These are phyloP conservation scores for Napeogenes sylphis DNA, from an alignment of 2,888 invertebrate species.

Conservation along the genomic window DNA sequence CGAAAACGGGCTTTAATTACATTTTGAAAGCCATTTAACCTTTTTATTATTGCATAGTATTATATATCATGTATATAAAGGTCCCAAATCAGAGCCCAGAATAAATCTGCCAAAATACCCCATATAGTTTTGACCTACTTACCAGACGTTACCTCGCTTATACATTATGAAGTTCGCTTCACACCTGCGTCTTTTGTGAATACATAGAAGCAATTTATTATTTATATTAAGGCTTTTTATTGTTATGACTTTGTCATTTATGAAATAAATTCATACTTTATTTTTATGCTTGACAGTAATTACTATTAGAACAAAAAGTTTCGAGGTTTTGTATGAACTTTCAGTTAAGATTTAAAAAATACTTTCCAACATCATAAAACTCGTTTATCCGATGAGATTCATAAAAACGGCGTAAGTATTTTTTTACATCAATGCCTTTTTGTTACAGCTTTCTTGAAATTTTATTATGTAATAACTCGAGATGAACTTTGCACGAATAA, in stretches of 20 bases:
- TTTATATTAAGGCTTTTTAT: neutral
- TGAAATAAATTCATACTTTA: no score
- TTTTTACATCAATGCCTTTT: constrained; percentile 28
- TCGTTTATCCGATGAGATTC: constrained; percentile 23
- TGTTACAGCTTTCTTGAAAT: constrained; percentile 17
- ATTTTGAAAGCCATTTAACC: no score
- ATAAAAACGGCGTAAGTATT: constrained; percentile 29
- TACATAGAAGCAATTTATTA: constrained; percentile 6
- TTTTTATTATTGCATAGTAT: neutral
- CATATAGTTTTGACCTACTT: constrained; percentile 22
- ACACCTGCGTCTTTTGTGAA: constrained; percentile 15
- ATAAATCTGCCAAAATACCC: constrained; percentile 17
- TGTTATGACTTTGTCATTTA: neutral
- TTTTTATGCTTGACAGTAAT: no score
- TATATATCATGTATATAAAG: neutral
- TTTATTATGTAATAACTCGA: neutral
- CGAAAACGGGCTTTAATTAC: no score
- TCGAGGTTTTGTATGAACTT: neutral
- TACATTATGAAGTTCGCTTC: constrained; percentile 16
- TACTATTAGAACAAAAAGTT: no score
- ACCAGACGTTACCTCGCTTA: constrained; percentile 11
- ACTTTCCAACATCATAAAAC: constrained; percentile 23
- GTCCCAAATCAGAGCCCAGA: neutral
- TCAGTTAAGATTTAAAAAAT: constrained; percentile 16
- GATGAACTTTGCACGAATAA: neutral